These are phyloP conservation scores for Drosophila recens DNA, from an alignment of 2,888 invertebrate genomes.

Conservation along the genomic window DNA sequence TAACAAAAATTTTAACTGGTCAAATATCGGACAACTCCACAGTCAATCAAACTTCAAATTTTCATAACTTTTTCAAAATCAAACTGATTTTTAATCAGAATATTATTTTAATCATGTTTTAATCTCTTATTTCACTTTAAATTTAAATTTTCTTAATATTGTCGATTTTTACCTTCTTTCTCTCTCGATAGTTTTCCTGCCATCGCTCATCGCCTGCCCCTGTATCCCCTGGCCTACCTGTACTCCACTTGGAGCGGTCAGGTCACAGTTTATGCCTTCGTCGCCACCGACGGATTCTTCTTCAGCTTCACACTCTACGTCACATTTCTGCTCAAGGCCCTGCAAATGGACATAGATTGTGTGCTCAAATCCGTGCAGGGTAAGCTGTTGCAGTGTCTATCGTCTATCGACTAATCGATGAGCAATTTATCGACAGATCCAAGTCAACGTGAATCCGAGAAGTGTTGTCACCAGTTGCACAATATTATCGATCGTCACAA, in stretches of 20 bases:
- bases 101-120: neutral
- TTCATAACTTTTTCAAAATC: neutral
- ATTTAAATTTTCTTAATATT: neutral
- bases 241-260: slow-evolving; percentile 71
- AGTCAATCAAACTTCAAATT: too few relatives aligned
- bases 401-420: neutral
- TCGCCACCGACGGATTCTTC: slow-evolving; percentile 68
- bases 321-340: slow-evolving; percentile 50
- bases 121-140: neutral
- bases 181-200: slow-evolving; percentile 51
- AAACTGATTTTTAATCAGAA: neutral
- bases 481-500: slow-evolving; percentile 67
- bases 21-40: too few relatives aligned
- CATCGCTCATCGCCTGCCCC: slow-evolving; percentile 54
- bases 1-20: too few relatives aligned
- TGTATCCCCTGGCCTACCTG: slow-evolving; percentile 62
- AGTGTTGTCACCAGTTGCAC: slow-evolving; percentile 54
- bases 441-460: slow-evolving; percentile 19
- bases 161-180: neutral
- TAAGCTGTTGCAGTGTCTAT: slow-evolving; percentile 7
- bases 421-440: slow-evolving; percentile 16
- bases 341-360: slow-evolving; percentile 53
- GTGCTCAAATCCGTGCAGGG: slow-evolving; percentile 27
- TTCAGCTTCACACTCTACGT: slow-evolving; percentile 69
- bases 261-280: slow-evolving; percentile 67